Conservation (phyloP, 2,113 vertebrate genomes). For the Ginglymostoma cirratum region DNA sequence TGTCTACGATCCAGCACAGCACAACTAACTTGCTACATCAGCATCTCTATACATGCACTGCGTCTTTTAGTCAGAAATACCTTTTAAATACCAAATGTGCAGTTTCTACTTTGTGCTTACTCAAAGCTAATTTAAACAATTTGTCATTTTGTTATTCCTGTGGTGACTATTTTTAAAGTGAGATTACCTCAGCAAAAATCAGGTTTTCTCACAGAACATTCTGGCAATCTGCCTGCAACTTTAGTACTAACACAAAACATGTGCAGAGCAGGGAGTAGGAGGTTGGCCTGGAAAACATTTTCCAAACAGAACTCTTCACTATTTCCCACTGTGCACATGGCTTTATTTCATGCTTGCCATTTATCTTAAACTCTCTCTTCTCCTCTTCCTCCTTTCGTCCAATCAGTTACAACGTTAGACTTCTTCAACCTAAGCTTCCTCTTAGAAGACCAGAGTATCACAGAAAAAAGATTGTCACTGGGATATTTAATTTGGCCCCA, state of each 20-base stretch:
- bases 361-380: neutral
- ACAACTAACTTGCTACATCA: neutral
- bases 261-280: neutral
- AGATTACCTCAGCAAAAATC: slow-evolving; percentile 18
- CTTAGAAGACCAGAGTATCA: neutral
- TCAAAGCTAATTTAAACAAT: neutral
- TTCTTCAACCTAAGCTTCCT: neutral
- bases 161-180: neutral
- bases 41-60: neutral
- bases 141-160: slow-evolving; percentile 7
- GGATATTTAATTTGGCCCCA: neutral
- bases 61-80: neutral
- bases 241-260: neutral
- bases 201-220: neutral
- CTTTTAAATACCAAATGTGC: neutral
- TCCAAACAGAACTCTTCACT: neutral
- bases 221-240: neutral
- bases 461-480: neutral
- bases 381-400: neutral
- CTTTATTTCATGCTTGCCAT: neutral
- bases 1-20: neutral
- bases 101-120: neutral
- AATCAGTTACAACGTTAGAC: neutral
- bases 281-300: too few species aligned
- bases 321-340: neutral